Conservation (phyloP, 2,888 invertebrate genomes). For the Drosophila villosipedis region DNA sequence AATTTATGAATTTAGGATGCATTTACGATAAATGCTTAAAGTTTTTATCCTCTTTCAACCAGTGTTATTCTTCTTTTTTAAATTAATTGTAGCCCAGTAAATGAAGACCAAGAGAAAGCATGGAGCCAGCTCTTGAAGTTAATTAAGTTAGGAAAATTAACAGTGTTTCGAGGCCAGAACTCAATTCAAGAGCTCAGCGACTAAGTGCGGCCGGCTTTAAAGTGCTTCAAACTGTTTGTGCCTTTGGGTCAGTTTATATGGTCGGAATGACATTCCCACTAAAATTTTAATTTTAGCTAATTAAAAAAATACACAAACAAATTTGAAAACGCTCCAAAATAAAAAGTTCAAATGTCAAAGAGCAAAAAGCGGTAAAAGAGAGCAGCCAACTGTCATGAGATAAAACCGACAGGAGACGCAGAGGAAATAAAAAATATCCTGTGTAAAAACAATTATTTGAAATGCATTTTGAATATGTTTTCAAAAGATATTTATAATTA, state of each 20-base stretch:
- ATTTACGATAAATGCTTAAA: neutral
- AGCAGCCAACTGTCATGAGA: conserved; percentile 4
- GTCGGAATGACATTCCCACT: conserved; percentile 24
- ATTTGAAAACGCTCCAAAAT: conserved; percentile 34
- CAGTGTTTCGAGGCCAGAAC: conserved; percentile 13
- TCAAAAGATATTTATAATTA: neutral
- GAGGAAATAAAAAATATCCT: conserved; percentile 7
- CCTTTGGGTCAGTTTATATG: conserved; percentile 16
- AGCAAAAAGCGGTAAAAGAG: neutral
- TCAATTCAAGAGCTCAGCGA: conserved; percentile 16
- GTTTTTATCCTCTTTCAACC: neutral
- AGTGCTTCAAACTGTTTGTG: conserved; percentile 32
- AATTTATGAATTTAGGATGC: neutral
- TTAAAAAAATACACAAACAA: conserved; percentile 51
- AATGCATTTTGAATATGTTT: neutral
- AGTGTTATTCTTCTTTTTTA: neutral
- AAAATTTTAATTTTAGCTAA: conserved; percentile 56
- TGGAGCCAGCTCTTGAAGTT: conserved; percentile 29
- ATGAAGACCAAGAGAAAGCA: neutral
- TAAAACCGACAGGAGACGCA: conserved; percentile 4
- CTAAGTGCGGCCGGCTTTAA: conserved; percentile 5
- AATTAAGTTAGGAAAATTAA: conserved; percentile 55
- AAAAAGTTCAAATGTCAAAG: conserved; percentile 24
- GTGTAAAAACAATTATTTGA: neutral
- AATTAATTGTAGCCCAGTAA: conserved; percentile 29